Percentiles rank a stretch among this genome's conserved stretches.
Conservation (phyloP, 2,888 invertebrate genomes). For the Elysia crispata region DNA sequence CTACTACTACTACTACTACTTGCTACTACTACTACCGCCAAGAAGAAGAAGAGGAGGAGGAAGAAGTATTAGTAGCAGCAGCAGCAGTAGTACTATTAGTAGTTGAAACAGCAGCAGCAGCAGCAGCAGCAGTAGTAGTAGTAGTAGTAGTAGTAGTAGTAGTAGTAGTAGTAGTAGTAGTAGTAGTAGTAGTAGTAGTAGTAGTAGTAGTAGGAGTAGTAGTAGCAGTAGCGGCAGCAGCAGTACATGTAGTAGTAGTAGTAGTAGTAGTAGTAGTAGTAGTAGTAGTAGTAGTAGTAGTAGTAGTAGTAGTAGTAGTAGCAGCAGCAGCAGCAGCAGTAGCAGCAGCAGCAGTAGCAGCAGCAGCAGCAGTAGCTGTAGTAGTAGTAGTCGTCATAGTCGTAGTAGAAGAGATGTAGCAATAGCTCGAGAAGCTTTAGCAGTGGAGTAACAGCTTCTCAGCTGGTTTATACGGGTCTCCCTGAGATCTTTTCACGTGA, state of each 20-base stretch:
- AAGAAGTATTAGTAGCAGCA: too few relatives aligned
- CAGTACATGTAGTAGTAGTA: constrained; percentile 30
- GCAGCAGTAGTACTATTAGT: too few relatives aligned
- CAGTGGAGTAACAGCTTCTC: background rate
- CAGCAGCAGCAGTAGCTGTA: background rate
- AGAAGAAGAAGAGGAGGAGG: too few relatives aligned
- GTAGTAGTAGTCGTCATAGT: too few relatives aligned
- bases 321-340: background rate
- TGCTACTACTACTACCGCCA: background rate
- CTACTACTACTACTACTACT: constrained; percentile 2
- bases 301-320: background rate
- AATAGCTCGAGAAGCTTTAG: constrained; percentile 1
- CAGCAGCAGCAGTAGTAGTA: background rate
- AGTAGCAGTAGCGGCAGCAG: too few relatives aligned
- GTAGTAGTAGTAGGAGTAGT: too few relatives aligned
- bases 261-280: constrained; percentile 23
- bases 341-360: background rate
- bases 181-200: constrained; percentile 32
- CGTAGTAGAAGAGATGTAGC: background rate
- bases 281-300: constrained; percentile 28
- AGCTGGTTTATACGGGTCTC: too few relatives aligned
- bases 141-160: constrained; percentile 6
- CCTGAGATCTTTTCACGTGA: too few relatives aligned
- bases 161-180: constrained; percentile 29
- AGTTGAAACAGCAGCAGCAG: too few relatives aligned